These are phyloP conservation scores for Enteromius paludinosus DNA, from an alignment of 2,797 vertebrate species.

Conservation along the genomic window DNA sequence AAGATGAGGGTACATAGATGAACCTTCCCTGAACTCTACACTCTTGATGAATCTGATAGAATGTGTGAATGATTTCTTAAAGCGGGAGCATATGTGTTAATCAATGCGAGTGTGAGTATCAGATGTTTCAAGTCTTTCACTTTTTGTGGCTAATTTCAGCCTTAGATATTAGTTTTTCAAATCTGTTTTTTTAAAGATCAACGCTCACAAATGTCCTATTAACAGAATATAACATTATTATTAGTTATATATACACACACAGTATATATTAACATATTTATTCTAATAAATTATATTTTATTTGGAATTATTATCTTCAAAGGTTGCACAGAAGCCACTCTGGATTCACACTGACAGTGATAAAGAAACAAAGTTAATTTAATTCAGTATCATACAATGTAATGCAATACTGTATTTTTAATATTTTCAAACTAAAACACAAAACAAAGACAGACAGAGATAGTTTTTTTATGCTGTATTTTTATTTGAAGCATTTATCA, in stretches of 20 bases:
- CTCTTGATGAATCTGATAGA: conserved; percentile 77
- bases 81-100: conserved; percentile 61
- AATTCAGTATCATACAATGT: not conserved
- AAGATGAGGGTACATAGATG: conserved; percentile 60
- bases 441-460: not conserved
- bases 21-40: conserved; percentile 77
- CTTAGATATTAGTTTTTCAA: not conserved
- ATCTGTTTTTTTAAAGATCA: not conserved
- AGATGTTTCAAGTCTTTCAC: not conserved
- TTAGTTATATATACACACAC: too few relatives aligned
- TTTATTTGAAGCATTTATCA: not conserved
- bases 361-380: not conserved
- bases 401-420: not conserved
- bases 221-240: not conserved
- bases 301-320: not conserved
- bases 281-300: not conserved
- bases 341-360: not conserved
- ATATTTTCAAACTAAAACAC: not conserved
- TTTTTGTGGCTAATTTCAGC: not conserved
- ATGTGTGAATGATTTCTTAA: conserved; percentile 79
- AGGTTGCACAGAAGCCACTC: not conserved
- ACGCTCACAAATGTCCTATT: not conserved
- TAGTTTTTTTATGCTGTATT: not conserved
- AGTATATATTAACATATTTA: not conserved
- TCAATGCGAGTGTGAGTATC: conserved; percentile 34